Evolutionary conservation across 2,888 invertebrate species (phyloP).

Genomic region (Mechanitis messenoides): DNA sequence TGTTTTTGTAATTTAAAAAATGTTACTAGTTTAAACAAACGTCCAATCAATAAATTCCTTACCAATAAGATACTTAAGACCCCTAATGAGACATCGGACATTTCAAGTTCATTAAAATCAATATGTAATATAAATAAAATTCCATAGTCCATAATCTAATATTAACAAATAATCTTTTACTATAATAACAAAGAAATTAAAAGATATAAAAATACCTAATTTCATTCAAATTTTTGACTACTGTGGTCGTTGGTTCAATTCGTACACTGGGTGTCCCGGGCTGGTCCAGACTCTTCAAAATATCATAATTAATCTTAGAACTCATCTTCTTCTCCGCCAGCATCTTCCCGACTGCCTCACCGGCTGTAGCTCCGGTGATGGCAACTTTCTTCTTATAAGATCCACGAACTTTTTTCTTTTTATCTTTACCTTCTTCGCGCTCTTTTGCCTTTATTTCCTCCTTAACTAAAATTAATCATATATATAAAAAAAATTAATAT

Average conservation of each 20-base stretch:
- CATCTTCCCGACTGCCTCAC: conserved; percentile 97
- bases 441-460: conserved; percentile 88
- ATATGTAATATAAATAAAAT: no score
- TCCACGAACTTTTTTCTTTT: conserved; percentile 85
- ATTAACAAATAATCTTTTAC: no score
- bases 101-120: no score
- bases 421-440: conserved; percentile 90
- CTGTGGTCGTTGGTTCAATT: conserved; percentile 35
- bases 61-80: no score
- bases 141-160: no score
- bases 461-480: conserved; percentile 77
- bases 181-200: no score
- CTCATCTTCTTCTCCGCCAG: conserved; percentile 96
- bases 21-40: no score
- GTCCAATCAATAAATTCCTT: no score
- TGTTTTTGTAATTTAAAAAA: no score
- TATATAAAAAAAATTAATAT: background rate
- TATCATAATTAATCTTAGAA: conserved; percentile 98
- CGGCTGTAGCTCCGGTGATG: conserved; percentile 81
- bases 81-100: no score
- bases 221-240: conserved; percentile 29
- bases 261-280: conserved; percentile 45
- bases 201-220: background rate
- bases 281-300: conserved; percentile 86
- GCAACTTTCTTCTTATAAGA: conserved; percentile 78